Conservation (phyloP, 2,113 vertebrate species). For the Strix aluco region DNA sequence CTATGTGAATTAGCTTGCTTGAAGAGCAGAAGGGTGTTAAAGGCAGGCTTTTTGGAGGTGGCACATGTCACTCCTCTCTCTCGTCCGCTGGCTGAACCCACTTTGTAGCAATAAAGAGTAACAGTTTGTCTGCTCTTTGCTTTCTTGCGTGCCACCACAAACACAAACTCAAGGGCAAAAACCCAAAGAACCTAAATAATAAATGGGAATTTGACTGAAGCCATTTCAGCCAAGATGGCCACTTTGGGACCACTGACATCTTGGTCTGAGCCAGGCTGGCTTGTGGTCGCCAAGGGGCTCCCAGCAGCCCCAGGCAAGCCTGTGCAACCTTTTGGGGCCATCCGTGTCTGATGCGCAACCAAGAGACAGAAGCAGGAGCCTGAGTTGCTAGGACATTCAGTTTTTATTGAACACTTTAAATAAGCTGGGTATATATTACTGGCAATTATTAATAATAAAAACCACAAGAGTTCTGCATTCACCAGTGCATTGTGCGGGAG, state of each 20-base stretch:
- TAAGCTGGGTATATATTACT: slow-evolving; percentile 67
- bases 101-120: slow-evolving; percentile 25
- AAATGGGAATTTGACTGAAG: background rate
- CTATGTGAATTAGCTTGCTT: background rate
- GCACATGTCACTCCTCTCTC: background rate
- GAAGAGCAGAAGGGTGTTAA: background rate
- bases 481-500: slow-evolving; percentile 23
- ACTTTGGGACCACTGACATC: fast-evolving
- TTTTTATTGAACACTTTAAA: slow-evolving; percentile 66
- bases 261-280: background rate
- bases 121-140: background rate
- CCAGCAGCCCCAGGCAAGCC: background rate
- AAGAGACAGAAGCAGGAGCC: background rate
- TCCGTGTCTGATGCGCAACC: fast-evolving
- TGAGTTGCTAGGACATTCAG: background rate
- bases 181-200: background rate
- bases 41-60: background rate
- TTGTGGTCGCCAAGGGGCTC: background rate
- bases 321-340: fast-evolving
- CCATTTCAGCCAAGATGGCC: fast-evolving
- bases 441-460: slow-evolving; percentile 50
- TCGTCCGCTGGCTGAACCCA: background rate
- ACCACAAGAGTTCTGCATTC: slow-evolving; percentile 40
- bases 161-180: fast-evolving
- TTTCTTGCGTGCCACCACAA: background rate